Conservation (phyloP, 2,113 vertebrate genomes). For the Pseudonaja textilis region DNA sequence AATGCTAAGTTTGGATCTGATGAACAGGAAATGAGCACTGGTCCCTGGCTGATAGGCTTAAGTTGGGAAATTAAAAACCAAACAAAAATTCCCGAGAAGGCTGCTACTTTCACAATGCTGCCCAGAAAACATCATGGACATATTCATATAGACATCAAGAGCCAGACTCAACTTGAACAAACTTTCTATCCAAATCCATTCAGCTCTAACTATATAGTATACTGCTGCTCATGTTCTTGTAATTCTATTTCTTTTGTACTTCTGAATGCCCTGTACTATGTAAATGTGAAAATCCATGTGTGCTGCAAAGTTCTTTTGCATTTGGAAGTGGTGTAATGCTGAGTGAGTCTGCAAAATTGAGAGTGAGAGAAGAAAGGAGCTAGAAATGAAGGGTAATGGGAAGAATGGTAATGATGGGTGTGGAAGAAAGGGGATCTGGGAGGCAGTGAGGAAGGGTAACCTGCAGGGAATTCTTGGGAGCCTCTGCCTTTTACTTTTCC, state of each 20-base stretch:
- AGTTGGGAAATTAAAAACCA: neutral
- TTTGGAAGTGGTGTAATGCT: neutral
- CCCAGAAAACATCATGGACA: neutral
- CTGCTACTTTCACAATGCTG: neutral
- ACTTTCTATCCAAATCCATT: neutral
- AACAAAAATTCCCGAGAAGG: neutral
- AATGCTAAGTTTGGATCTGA: neutral
- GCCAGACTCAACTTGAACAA: neutral
- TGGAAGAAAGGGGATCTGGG: neutral
- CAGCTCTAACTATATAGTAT: neutral
- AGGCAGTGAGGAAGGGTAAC: neutral
- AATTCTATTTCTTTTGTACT: neutral
- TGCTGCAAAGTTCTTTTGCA: neutral
- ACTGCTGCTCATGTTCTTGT: neutral
- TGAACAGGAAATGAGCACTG: neutral
- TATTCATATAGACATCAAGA: neutral
- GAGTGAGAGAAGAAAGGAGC: neutral
- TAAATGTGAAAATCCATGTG: neutral
- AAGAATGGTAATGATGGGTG: neutral
- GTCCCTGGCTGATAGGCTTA: neutral
- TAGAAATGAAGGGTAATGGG: neutral
- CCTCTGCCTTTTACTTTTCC: neutral
- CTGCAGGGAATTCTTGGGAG: neutral
- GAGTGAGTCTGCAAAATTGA: neutral
- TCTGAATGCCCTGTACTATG: neutral